phyloP scores from a whole-genome alignment of 2,113 vertebrate genomes.

The Notothenia coriiceps region DNA sequence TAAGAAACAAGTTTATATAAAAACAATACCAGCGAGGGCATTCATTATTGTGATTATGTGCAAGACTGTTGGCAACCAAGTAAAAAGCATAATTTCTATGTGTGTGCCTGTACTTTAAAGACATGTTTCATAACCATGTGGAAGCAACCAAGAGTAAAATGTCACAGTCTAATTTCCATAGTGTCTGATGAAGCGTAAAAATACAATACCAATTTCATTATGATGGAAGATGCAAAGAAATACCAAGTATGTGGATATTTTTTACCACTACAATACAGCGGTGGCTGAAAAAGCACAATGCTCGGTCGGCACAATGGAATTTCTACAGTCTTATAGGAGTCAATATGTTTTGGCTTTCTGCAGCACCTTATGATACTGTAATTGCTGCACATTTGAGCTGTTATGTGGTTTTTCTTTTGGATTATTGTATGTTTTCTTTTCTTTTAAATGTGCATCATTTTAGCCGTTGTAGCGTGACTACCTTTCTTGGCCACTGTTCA shows the following conservation, averaged over 20 bases:
- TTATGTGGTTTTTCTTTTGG: too few species aligned
- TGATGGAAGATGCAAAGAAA: neutral
- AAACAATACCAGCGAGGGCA: constrained; percentile 6
- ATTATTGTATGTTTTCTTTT: too few species aligned
- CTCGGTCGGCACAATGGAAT: too few species aligned
- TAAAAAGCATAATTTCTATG: constrained; percentile 8
- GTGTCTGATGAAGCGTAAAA: constrained; percentile 1
- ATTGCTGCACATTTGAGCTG: too few species aligned
- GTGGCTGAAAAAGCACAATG: too few species aligned
- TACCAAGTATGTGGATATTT: neutral
- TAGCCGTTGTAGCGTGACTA: too few species aligned
- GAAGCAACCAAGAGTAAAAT: constrained; percentile 54
- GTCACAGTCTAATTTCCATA: constrained; percentile 33
- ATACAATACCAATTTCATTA: constrained; percentile 1
- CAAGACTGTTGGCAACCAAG: constrained; percentile 26
- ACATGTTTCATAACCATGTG: constrained; percentile 43
- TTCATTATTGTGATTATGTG: constrained; percentile 29
- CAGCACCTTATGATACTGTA: too few species aligned
- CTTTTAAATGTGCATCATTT: too few species aligned
- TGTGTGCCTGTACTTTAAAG: constrained; percentile 7
- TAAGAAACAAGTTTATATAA: neutral
- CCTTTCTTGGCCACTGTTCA: too few species aligned
- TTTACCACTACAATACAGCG: neutral
- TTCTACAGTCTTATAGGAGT: too few species aligned
- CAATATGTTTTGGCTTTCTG: too few species aligned